Evolutionary conservation across 2,888 invertebrate species (phyloP).

Genomic region (Pogonocherus hispidulus): DNA sequence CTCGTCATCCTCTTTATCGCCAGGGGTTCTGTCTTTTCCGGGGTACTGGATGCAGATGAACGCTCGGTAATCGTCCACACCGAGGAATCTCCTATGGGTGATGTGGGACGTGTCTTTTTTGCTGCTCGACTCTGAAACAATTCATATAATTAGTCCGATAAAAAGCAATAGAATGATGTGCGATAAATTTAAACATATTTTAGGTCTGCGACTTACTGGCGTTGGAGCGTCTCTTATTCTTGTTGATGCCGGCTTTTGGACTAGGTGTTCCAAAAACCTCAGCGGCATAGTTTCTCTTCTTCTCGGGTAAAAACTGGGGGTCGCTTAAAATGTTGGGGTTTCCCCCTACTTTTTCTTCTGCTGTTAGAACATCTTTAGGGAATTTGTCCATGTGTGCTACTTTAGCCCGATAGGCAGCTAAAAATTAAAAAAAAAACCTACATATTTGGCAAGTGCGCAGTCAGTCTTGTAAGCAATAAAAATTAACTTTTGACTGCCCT

Average conservation of each 20-base stretch:
- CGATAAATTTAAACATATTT: background rate
- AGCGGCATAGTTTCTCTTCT: conserved; percentile 70
- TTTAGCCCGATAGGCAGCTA: conserved; percentile 74
- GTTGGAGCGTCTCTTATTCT: conserved; percentile 41
- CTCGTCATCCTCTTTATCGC: conserved; percentile 54
- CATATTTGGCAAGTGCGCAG: too few relatives aligned
- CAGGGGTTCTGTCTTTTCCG: conserved; percentile 59
- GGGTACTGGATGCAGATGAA: conserved; percentile 75
- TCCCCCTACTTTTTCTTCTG: conserved; percentile 81
- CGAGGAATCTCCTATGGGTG: conserved; percentile 70
- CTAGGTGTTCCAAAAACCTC: conserved; percentile 69
- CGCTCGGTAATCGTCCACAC: conserved; percentile 72
- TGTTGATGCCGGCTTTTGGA: conserved; percentile 58
- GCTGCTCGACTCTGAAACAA: conserved; percentile 42
- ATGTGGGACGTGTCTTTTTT: conserved; percentile 60
- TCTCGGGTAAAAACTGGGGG: conserved; percentile 72
- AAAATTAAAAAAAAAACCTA: conserved; percentile 48
- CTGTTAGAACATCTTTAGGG: conserved; percentile 81
- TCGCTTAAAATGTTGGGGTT: conserved; percentile 78
- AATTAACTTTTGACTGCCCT: too few relatives aligned
- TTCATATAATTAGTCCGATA: background rate
- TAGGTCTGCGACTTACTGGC: conserved; percentile 42
- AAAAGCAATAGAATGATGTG: background rate
- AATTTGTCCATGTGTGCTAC: conserved; percentile 84
- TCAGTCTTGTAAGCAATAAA: too few relatives aligned